Base-by-base conservation (phyloP, 1,140 invertebrate genomes). In the Caenorhabditis briggsae region DNA sequence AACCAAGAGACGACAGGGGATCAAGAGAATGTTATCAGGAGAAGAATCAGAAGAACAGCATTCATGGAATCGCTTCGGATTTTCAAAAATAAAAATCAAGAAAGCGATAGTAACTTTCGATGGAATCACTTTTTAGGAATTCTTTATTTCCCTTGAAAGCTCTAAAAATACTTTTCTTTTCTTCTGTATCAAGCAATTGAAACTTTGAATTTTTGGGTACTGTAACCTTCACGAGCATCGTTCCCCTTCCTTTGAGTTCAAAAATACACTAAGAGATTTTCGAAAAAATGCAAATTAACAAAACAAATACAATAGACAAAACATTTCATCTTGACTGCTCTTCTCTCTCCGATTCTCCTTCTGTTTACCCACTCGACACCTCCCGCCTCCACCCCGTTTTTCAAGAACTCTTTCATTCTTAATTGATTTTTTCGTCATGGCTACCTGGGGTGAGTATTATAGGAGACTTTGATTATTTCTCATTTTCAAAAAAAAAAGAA, bases 381-480 rank as follows among this genome's bases (percentile, higher is more conserved):
- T 78, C 70, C 70, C 70, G 46, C 70, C 70, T 78, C 46, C 70
- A n/a, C 14, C 33, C 33, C 43, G 33, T 23, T 78, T 78, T 78
- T 78, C 70, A 46, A 78, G 46, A 18, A 7, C 25, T 61, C 59
- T 8, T 46, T 78, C 70, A 78, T 12, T 78, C 70, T 74, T 46
- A 41, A 70, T 70, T 70, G 46, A 53, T 8, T 41, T 43, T 50
- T 86, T 23, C 70, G 78, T 18, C 48, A 88, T 87, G 92, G 86
- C 88, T 88, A 18, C 88, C 64, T 88, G 88, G 88, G 88, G 88
- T 88, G 25, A 88, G 88, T 50, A 23, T 16, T 41, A 3, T 33
- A 33, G 33, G 33, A 33, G 33, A 33, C 33, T 33, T 33, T 33
- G 33, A 33, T 33, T 33, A 33, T 16, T 88, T 64, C 55, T 25